Conservation (phyloP, 1,140 invertebrate genomes). For the Caenorhabditis inopinata region DNA sequence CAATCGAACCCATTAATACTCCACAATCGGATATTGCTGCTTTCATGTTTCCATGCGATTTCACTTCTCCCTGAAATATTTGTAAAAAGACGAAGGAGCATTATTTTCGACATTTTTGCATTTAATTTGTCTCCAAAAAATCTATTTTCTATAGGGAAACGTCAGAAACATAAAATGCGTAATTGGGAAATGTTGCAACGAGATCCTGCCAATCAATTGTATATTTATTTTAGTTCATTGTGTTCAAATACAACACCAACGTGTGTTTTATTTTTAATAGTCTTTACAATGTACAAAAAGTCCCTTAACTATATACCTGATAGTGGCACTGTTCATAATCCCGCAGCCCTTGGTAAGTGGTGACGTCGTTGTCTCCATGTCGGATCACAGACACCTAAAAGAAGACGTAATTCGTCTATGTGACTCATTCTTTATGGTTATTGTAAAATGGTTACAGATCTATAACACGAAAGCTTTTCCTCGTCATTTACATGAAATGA, state of each 20-base stretch:
- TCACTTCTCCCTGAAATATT: conserved; percentile 48
- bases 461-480: background rate
- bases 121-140: too few relatives aligned
- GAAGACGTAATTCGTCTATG: background rate
- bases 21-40: conserved; percentile 63
- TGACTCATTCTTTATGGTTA: background rate
- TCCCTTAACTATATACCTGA: background rate
- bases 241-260: too few relatives aligned
- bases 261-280: too few relatives aligned
- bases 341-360: conserved; percentile 46
- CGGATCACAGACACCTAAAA: conserved; percentile 53
- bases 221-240: too few relatives aligned
- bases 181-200: too few relatives aligned
- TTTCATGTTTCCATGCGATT: conserved; percentile 53
- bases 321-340: conserved; percentile 57
- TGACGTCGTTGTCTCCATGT: conserved; percentile 49
- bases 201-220: too few relatives aligned
- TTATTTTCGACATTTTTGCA: too few relatives aligned
- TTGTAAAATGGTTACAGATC: conserved; percentile 12
- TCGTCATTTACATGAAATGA: too few relatives aligned
- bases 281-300: background rate
- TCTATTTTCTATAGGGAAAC: too few relatives aligned
- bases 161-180: too few relatives aligned
- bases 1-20: conserved; percentile 58
- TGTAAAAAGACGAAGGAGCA: too few relatives aligned